phyloP scores from a whole-genome alignment of 2,797 vertebrate species.

The Pseudochromis fuscus region DNA sequence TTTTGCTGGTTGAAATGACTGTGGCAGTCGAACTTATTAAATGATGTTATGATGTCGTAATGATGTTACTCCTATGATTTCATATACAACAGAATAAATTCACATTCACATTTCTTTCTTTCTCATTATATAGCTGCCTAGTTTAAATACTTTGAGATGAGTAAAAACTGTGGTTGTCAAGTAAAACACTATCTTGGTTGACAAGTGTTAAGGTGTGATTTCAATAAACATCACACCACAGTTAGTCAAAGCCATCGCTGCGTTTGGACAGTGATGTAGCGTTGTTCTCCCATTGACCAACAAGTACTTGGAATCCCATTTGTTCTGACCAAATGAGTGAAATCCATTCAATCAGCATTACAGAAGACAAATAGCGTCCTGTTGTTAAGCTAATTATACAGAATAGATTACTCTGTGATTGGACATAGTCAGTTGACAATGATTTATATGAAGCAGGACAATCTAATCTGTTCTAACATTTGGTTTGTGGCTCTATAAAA shows the following conservation, averaged over 20 bases:
- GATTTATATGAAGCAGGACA: conserved; percentile 63
- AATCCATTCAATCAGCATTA: conserved; percentile 64
- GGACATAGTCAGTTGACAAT: conserved; percentile 60
- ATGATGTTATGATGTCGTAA: too few species aligned
- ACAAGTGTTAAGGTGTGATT: conserved; percentile 4
- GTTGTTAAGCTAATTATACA: conserved; percentile 70
- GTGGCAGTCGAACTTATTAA: too few species aligned
- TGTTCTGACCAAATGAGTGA: conserved; percentile 51
- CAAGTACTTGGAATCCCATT: conserved; percentile 51
- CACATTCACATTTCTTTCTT: too few species aligned
- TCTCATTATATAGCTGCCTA: not conserved
- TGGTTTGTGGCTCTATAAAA: conserved; percentile 58
- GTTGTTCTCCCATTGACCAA: conserved; percentile 41
- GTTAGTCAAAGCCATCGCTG: conserved; percentile 22
- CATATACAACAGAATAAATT: too few species aligned
- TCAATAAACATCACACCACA: conserved; percentile 11
- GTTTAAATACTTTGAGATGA: not conserved
- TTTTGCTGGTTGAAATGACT: too few species aligned
- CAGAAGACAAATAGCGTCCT: conserved; percentile 51
- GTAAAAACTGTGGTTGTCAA: not conserved
- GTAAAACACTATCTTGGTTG: not conserved
- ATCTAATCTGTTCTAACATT: conserved; percentile 57
- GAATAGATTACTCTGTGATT: conserved; percentile 64
- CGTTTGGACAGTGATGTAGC: conserved; percentile 8
- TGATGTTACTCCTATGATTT: too few species aligned